These are phyloP conservation scores for Hermetia illucens DNA, from an alignment of 1,140 invertebrate species.

Conservation along the genomic window DNA sequence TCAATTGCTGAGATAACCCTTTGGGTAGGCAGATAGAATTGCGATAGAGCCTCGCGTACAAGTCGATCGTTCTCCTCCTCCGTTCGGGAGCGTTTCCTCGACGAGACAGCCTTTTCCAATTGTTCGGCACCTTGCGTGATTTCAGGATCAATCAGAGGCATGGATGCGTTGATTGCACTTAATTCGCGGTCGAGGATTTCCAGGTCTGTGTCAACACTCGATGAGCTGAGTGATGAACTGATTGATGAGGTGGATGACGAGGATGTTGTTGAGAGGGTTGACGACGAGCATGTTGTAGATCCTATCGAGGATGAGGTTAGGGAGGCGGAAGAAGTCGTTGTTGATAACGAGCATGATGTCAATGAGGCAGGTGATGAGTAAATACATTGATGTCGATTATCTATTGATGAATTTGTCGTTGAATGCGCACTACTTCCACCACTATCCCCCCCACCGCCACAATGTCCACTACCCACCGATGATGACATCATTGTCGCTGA, in stretches of 20 bases:
- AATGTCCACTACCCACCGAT: too few species aligned
- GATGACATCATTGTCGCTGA: too few species aligned
- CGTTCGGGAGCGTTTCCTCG: slow-evolving; percentile 29
- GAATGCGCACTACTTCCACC: too few species aligned
- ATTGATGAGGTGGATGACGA: neutral
- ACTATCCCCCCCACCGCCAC: too few species aligned
- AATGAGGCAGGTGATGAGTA: too few species aligned
- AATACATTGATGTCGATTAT: too few species aligned
- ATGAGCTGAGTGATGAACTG: slow-evolving; percentile 2
- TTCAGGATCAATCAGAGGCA: slow-evolving; percentile 26
- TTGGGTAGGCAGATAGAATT: slow-evolving; percentile 56
- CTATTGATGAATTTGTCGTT: too few species aligned
- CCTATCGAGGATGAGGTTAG: too few species aligned
- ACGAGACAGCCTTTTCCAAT: slow-evolving; percentile 24
- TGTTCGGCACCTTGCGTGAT: slow-evolving; percentile 29
- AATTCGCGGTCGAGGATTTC: slow-evolving; percentile 28
- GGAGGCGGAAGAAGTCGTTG: slow-evolving; percentile 6
- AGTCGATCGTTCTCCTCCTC: slow-evolving; percentile 43
- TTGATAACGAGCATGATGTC: too few species aligned
- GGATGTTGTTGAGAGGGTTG: neutral
- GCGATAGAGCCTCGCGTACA: slow-evolving; percentile 45
- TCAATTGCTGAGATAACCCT: slow-evolving; percentile 51
- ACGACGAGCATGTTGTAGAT: neutral
- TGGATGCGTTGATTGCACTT: slow-evolving; percentile 28
- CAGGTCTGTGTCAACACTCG: slow-evolving; percentile 22